Evolutionary conservation across 2,888 invertebrate species (phyloP).

Genomic region (Syrista parreyssii): DNA sequence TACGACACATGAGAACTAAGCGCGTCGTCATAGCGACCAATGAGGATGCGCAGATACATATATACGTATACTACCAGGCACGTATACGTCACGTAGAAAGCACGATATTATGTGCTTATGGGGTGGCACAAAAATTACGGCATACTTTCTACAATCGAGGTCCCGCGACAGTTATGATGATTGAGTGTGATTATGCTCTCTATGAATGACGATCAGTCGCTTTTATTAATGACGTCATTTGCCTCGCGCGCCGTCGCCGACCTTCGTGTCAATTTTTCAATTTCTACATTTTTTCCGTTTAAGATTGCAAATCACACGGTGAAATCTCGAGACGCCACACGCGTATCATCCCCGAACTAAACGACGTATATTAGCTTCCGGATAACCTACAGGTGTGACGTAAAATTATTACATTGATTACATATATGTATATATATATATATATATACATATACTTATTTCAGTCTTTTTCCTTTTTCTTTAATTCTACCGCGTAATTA

Average conservation of each 20-base stretch:
- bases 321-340: background rate
- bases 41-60: background rate
- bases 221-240: background rate
- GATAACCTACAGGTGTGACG: background rate
- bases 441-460: background rate
- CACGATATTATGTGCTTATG: constrained; percentile 31
- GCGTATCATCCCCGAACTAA: background rate
- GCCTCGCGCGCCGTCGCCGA: background rate
- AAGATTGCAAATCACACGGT: constrained; percentile 6
- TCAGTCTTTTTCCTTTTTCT: background rate
- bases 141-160: constrained; percentile 25
- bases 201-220: constrained; percentile 4
- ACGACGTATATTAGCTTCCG: background rate
- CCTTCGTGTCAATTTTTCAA: constrained; percentile 7
- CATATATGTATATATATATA: no score
- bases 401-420: background rate
- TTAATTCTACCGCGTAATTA: background rate
- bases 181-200: constrained; percentile 20
- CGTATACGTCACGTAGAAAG: constrained; percentile 28
- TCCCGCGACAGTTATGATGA: constrained; percentile 14
- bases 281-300: constrained; percentile 6
- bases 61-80: no score
- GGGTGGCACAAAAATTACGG: constrained; percentile 26
- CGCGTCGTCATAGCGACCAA: background rate
- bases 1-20: background rate